Evolutionary conservation across 2,888 invertebrate species (phyloP).

Genomic region (Elgonia sp.): DNA sequence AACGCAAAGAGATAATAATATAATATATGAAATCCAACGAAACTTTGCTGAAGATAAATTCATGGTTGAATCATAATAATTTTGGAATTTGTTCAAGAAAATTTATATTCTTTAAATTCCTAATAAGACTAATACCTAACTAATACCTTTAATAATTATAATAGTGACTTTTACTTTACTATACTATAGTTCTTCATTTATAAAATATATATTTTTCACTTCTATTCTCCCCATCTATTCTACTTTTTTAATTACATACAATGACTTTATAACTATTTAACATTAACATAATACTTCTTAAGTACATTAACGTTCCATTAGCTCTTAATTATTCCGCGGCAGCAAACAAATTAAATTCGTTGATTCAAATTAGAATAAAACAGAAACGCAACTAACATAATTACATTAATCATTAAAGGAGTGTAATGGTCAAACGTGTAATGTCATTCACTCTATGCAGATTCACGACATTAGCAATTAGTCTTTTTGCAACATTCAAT

Average conservation of each 20-base stretch:
- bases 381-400: constrained; percentile 38
- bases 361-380: constrained; percentile 24
- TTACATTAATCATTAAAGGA: constrained; percentile 41
- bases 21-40: constrained; percentile 4
- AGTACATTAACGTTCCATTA: neutral
- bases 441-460: constrained; percentile 54
- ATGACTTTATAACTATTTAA: neutral
- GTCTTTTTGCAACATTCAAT: constrained; percentile 58
- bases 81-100: neutral
- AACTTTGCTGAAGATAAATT: neutral
- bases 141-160: too few relatives aligned
- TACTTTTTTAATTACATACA: too few relatives aligned
- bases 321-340: constrained; percentile 2
- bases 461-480: constrained; percentile 62
- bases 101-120: too few relatives aligned
- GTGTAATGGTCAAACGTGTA: constrained; percentile 52
- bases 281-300: neutral
- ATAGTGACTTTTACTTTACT: too few relatives aligned
- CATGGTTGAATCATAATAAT: neutral
- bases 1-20: neutral
- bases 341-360: constrained; percentile 29
- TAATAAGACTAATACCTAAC: too few relatives aligned
- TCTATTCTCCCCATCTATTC: too few relatives aligned
- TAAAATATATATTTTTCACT: too few relatives aligned
- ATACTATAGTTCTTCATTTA: too few relatives aligned